Percentiles rank a stretch among this genome's conserved stretches.
phyloP scores from a whole-genome alignment of 2,888 invertebrate genomes.

The Macrosiphum euphorbiae region DNA sequence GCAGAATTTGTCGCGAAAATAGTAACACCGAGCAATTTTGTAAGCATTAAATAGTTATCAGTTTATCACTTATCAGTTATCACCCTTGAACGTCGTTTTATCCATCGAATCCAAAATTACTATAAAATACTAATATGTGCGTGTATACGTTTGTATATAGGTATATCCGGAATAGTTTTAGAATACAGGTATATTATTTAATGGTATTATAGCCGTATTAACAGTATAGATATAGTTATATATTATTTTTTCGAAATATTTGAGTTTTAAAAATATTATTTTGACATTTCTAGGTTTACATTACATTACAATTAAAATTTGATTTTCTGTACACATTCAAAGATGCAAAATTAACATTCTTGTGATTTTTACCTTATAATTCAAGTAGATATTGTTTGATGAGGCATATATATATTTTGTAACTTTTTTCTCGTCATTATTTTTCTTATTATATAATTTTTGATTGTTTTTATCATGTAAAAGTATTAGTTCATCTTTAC shows the following conservation, averaged over 20 bases:
- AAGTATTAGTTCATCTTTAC: neutral
- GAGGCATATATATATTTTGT: neutral
- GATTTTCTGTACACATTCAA: neutral
- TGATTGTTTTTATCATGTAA: neutral
- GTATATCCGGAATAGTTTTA: neutral
- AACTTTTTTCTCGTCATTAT: neutral
- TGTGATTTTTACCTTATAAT: neutral
- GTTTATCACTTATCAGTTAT: neutral
- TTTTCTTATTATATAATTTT: neutral
- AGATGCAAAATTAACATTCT: neutral
- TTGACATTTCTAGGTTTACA: neutral
- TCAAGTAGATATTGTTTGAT: neutral
- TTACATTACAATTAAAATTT: neutral
- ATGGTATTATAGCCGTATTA: too few species aligned
- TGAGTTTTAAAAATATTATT: neutral
- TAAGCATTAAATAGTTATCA: neutral
- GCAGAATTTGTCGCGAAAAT: neutral
- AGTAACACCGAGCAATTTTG: neutral
- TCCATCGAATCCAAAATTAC: neutral
- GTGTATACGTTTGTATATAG: neutral
- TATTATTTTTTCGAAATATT: neutral
- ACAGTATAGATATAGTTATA: too few species aligned
- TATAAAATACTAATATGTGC: neutral
- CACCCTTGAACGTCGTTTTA: neutral
- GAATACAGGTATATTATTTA: neutral